phyloP scores from a whole-genome alignment of 2,888 invertebrate species.

The Pyrgus malvae region DNA sequence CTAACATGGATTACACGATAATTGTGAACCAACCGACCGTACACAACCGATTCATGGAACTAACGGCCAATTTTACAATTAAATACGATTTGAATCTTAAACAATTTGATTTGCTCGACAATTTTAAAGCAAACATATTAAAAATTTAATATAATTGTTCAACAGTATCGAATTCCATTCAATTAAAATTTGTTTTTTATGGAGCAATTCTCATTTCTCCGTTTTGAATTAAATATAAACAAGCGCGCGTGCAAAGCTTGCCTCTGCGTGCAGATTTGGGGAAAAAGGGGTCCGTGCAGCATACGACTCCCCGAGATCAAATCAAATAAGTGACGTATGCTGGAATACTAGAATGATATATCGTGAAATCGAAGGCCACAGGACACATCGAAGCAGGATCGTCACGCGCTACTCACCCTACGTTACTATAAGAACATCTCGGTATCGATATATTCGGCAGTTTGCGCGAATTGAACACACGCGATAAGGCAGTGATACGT shows the following conservation, averaged over 20 bases:
- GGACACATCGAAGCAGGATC: background rate
- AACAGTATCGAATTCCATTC: too few relatives aligned
- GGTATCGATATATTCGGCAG: constrained; percentile 39
- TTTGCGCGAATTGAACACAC: constrained; percentile 55
- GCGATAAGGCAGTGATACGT: constrained; percentile 52
- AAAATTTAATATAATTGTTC: background rate
- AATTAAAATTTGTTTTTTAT: too few relatives aligned
- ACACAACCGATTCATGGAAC: background rate
- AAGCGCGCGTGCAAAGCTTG: too few relatives aligned
- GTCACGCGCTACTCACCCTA: too few relatives aligned
- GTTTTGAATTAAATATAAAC: too few relatives aligned
- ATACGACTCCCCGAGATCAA: too few relatives aligned
- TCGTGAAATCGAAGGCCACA: too few relatives aligned
- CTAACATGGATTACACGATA: background rate
- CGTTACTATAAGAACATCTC: background rate
- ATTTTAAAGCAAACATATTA: constrained; percentile 7
- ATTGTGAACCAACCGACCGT: background rate
- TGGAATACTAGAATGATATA: too few relatives aligned
- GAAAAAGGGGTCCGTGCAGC: too few relatives aligned
- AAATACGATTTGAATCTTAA: background rate
- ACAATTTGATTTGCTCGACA: background rate
- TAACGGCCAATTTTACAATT: constrained; percentile 3
- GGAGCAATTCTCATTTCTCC: too few relatives aligned
- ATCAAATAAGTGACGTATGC: too few relatives aligned
- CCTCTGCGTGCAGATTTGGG: too few relatives aligned